Conservation (phyloP, 1,140 invertebrate genomes). For the Philotrypesis tridentata region DNA sequence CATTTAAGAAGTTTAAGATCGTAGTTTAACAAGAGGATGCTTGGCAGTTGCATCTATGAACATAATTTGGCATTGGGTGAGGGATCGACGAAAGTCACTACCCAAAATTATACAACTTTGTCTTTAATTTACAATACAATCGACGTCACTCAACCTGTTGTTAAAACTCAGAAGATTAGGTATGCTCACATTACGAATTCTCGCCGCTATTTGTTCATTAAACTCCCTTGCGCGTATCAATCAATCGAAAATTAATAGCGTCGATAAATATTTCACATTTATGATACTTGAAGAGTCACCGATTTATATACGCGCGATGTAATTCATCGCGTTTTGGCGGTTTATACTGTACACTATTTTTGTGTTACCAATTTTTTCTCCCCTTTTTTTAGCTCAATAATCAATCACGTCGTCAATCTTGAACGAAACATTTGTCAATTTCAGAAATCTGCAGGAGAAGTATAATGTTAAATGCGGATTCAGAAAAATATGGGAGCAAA, state of each 20-base stretch:
- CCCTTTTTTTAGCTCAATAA: no score
- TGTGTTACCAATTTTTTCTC: no score
- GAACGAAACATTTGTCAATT: not conserved
- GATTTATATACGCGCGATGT: no score
- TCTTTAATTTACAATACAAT: not conserved
- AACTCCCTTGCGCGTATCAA: no score
- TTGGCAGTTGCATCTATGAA: conserved; percentile 15
- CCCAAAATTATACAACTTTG: conserved; percentile 9
- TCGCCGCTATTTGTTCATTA: not conserved
- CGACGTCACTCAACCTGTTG: not conserved
- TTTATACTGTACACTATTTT: no score
- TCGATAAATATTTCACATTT: no score
- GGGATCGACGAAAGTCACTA: conserved; percentile 25
- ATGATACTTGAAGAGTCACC: no score
- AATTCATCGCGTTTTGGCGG: no score
- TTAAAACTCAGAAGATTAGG: not conserved
- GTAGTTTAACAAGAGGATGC: conserved; percentile 14
- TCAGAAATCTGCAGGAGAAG: not conserved
- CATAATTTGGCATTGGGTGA: conserved; percentile 10
- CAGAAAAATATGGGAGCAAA: not conserved
- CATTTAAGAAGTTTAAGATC: not conserved
- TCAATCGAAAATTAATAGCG: no score
- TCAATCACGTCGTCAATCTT: no score
- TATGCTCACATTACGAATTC: not conserved
- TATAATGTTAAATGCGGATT: not conserved